Percentiles rank a stretch among this genome's conserved stretches.
Conservation (phyloP, 2,797 vertebrate species). For the Prionace glauca region DNA sequence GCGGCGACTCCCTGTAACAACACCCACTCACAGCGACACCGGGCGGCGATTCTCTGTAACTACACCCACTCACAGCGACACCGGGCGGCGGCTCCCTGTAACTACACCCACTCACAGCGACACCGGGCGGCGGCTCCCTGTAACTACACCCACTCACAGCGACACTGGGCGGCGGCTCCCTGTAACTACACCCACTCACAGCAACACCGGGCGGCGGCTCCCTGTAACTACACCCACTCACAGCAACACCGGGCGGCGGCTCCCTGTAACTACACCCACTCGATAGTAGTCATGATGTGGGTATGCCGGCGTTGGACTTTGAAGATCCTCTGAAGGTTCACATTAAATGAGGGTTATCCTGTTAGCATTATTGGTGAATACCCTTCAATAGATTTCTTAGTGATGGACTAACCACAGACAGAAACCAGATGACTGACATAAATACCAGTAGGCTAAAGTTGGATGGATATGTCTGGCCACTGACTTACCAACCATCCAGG, state of each 20-base stretch:
- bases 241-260: no score
- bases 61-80: no score
- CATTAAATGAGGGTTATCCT: neutral
- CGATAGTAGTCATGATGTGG: no score
- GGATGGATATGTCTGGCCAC: neutral
- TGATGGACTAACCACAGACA: neutral
- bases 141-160: neutral
- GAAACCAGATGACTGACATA: neutral
- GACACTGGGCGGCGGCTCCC: no score
- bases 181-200: no score
- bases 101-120: neutral
- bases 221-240: no score
- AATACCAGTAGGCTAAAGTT: neutral
- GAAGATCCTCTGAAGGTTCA: neutral
- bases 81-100: no score
- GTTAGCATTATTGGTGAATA: neutral
- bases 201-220: no score
- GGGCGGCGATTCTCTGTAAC: no score
- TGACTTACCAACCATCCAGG: neutral
- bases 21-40: neutral
- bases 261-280: no score
- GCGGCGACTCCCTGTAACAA: neutral
- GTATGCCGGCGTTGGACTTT: no score
- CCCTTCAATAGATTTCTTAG: neutral
- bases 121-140: neutral